Evolutionary conservation across 2,888 invertebrate species (phyloP).

Genomic region (Caenorhabditis panamensis): DNA sequence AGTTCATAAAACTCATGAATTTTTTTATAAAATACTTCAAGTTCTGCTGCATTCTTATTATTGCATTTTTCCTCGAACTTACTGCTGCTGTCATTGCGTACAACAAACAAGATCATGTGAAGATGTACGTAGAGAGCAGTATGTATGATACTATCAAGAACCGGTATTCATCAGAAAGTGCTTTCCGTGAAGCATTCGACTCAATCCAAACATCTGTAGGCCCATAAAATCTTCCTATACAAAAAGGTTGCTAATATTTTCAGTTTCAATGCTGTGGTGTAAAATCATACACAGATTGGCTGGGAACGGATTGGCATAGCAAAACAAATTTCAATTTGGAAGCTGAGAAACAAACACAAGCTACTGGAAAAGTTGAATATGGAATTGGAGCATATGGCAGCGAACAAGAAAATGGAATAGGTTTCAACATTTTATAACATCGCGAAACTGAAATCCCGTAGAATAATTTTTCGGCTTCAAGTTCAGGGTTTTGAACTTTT

Average conservation of each 20-base stretch:
- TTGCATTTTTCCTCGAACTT: slow-evolving; percentile 88
- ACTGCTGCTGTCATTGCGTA: slow-evolving; percentile 89
- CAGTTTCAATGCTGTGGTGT: slow-evolving; percentile 89
- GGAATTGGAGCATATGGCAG: slow-evolving; percentile 76
- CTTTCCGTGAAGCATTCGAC: slow-evolving; percentile 86
- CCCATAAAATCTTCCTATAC: background rate
- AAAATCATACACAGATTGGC: slow-evolving; percentile 87
- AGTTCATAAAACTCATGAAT: slow-evolving; percentile 79
- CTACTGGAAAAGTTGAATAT: slow-evolving; percentile 70
- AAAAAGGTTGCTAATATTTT: background rate
- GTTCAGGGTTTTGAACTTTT: too few species aligned
- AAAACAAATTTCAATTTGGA: slow-evolving; percentile 6
- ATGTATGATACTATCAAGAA: slow-evolving; percentile 86
- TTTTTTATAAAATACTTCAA: slow-evolving; percentile 82
- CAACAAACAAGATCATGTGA: slow-evolving; percentile 84
- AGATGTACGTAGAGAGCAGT: slow-evolving; percentile 85
- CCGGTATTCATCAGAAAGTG: slow-evolving; percentile 84
- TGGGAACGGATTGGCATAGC: slow-evolving; percentile 72
- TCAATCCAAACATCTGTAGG: slow-evolving; percentile 85
- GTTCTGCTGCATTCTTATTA: slow-evolving; percentile 88
- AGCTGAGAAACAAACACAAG: background rate
- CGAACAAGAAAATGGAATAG: slow-evolving; percentile 64
- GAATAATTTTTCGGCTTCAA: too few species aligned
- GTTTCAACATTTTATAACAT: slow-evolving; percentile 31
- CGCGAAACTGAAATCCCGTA: too few species aligned